Evolutionary conservation across 2,797 vertebrate genomes (phyloP).

Genomic region (Tapirus indicus): DNA sequence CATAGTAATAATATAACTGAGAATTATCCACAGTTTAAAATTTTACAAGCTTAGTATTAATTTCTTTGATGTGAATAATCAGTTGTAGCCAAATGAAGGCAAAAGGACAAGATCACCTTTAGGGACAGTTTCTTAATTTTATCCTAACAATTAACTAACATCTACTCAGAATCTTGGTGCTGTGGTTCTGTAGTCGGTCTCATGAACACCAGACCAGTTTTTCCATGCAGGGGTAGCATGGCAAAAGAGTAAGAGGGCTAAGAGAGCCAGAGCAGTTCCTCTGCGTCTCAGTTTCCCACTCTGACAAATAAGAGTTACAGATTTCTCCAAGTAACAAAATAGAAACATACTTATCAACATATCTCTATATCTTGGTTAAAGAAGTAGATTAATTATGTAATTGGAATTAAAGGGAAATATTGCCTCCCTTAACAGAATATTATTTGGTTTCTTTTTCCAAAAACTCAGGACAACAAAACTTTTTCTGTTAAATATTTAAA

Average conservation of each 20-base stretch:
- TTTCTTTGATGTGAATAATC: background rate
- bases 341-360: background rate
- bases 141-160: background rate
- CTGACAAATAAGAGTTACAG: background rate
- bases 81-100: background rate
- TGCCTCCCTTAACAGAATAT: constrained; percentile 9
- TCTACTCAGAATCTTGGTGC: background rate
- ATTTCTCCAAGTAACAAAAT: background rate
- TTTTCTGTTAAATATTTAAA: constrained; percentile 51
- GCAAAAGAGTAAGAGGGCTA: background rate
- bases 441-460: constrained; percentile 30
- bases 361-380: background rate
- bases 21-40: background rate
- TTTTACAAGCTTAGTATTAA: background rate
- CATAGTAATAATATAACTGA: background rate
- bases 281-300: background rate
- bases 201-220: background rate
- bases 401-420: background rate
- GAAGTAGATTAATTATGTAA: constrained; percentile 2
- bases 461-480: constrained; percentile 37
- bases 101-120: background rate
- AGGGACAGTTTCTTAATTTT: background rate
- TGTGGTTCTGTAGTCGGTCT: background rate
- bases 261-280: background rate
- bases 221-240: background rate